These are phyloP conservation scores for Ciconia maguari DNA, from an alignment of 2,113 vertebrate species.

Conservation along the genomic window DNA sequence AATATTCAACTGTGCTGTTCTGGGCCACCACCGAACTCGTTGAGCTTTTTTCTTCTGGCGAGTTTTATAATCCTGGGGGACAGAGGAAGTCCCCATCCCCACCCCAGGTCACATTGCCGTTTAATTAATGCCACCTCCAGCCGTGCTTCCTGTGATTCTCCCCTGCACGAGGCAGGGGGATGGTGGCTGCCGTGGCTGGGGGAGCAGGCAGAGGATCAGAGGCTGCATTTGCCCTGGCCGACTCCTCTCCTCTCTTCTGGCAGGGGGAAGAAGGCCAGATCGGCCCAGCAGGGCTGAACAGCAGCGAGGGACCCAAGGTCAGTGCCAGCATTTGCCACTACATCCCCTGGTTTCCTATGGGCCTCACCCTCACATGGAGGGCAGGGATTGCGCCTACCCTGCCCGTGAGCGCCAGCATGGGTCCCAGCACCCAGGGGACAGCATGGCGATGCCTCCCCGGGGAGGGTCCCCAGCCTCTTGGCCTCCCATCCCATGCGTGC, in stretches of 20 bases:
- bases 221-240: background rate
- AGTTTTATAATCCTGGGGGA: background rate
- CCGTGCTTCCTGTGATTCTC: background rate
- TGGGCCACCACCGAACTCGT: fast-evolving
- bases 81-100: fast-evolving
- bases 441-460: fast-evolving
- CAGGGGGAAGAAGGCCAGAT: constrained; percentile 84
- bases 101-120: background rate
- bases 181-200: background rate
- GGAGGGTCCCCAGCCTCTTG: background rate
- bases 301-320: constrained; percentile 82
- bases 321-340: background rate
- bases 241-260: background rate
- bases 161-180: background rate
- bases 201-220: background rate
- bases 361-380: fast-evolving
- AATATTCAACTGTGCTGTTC: fast-evolving
- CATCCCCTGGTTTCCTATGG: fast-evolving
- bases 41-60: background rate
- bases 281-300: constrained; percentile 77
- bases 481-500: fast-evolving
- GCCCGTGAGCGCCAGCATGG: background rate
- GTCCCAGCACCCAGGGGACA: background rate
- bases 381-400: background rate
- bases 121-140: background rate